Percentiles rank a stretch among this genome's conserved stretches.
phyloP scores from a whole-genome alignment of 1,140 invertebrate species.

The Aethina tumida region DNA sequence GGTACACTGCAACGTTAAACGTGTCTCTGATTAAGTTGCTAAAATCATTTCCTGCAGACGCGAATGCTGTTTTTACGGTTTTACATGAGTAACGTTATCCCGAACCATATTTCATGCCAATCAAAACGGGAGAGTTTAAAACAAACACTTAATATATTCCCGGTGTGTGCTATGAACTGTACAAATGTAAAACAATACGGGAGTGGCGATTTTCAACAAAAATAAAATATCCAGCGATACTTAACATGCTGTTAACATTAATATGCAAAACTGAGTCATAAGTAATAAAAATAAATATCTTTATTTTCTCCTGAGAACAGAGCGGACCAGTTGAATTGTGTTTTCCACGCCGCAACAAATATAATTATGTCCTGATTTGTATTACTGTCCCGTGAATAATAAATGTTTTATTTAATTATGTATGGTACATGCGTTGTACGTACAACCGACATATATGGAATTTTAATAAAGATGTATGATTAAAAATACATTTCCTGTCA shows the following conservation, averaged over 20 bases:
- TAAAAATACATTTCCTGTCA: slow-evolving; percentile 23
- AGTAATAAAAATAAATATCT: slow-evolving; percentile 19
- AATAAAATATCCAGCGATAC: too few relatives aligned
- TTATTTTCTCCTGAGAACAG: slow-evolving; percentile 14
- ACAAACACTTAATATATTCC: too few relatives aligned
- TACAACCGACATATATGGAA: too few relatives aligned
- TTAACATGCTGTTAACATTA: too few relatives aligned
- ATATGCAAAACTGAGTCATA: too few relatives aligned
- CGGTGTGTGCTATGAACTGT: too few relatives aligned
- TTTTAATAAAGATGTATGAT: slow-evolving; percentile 15
- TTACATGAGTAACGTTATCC: too few relatives aligned
- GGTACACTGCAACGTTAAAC: slow-evolving; percentile 8
- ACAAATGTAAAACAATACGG: too few relatives aligned
- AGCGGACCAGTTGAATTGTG: slow-evolving; percentile 16
- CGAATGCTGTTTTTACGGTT: not conserved
- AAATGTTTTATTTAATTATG: slow-evolving; percentile 16
- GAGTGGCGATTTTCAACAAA: too few relatives aligned
- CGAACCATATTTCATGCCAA: not conserved
- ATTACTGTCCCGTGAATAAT: slow-evolving; percentile 19
- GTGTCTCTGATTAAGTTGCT: not conserved
- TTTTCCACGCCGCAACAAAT: slow-evolving; percentile 8
- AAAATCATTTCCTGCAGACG: not conserved
- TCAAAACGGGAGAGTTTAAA: too few relatives aligned
- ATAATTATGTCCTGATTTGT: too few relatives aligned
- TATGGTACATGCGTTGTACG: too few relatives aligned